Percentiles rank a stretch among this genome's conserved stretches.
These are phyloP conservation scores for Magallana ariakensis DNA, from an alignment of 1,140 invertebrate species.

Conservation along the genomic window DNA sequence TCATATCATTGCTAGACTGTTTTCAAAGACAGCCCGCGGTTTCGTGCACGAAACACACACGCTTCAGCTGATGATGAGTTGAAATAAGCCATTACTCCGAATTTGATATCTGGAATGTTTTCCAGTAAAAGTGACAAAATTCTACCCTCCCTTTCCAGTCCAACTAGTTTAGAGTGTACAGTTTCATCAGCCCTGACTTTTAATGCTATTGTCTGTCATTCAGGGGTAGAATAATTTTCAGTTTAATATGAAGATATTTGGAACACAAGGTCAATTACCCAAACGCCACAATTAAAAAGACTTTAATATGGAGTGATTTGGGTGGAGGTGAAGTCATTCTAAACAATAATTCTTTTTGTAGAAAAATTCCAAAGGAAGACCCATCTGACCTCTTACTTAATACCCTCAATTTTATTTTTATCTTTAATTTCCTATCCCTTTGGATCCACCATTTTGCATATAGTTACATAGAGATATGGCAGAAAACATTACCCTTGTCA, in stretches of 20 bases:
- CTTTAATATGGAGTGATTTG: too few relatives aligned
- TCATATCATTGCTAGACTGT: slow-evolving; percentile 1
- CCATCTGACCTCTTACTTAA: background rate
- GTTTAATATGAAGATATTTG: too few relatives aligned
- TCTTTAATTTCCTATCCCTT: background rate
- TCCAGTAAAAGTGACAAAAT: slow-evolving; percentile 19
- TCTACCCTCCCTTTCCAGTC: background rate
- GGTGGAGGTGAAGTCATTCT: background rate
- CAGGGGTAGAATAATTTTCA: too few relatives aligned
- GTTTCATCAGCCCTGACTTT: background rate
- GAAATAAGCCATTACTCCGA: slow-evolving; percentile 14
- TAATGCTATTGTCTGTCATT: background rate
- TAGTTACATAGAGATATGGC: background rate
- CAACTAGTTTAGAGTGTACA: background rate
- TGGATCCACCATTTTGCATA: background rate
- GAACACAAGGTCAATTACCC: too few relatives aligned
- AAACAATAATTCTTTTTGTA: background rate
- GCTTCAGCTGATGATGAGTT: slow-evolving; percentile 1
- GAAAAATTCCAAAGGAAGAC: background rate
- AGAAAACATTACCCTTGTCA: slow-evolving; percentile 14
- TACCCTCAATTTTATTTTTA: background rate
- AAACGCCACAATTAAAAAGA: too few relatives aligned
- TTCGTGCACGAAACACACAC: background rate
- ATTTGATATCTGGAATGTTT: slow-evolving; percentile 8
- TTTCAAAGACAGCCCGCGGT: background rate